Base-by-base conservation (phyloP, 2,797 vertebrate species). In the Cetoscarus ocellatus region DNA sequence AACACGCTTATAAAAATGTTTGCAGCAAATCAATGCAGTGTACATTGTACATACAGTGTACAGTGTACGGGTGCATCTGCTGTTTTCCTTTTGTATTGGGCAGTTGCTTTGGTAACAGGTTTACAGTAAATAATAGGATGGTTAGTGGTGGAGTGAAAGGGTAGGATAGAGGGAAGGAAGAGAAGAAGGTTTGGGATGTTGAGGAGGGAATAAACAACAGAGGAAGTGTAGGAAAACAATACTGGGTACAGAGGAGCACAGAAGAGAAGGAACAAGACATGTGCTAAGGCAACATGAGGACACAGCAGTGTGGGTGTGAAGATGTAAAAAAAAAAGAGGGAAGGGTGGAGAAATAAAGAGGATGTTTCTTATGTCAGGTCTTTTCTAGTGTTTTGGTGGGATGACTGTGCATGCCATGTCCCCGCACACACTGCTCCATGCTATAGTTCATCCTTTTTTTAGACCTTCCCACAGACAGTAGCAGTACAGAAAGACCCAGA, bases 31-130 rank as follows among this genome's bases (percentile, higher is more conserved):
- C 44, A 45, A 56, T 43, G 38, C 56, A 18, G 43, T 38, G 35
- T n/a, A n/a, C n/a, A n/a, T n/a, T n/a, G n/a, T n/a, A n/a, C n/a
- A n/a, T n/a, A n/a, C n/a, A n/a, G n/a, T n/a, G n/a, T n/a, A n/a
- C n/a, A n/a, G n/a, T n/a, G n/a, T n/a, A n/a, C n/a, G n/a, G n/a
- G n/a, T 48, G 62, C 0, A 47, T 53, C 61, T 75, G 75, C 63
- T 69, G 82, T n/a, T 86, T 85, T 86, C 82, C 75, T 42, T 77
- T 84, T 61, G 3, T 83, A 73, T 83, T 74, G 75, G 61, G 77
- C 18, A 38, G 82, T 86, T 88, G 82, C 81, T 75, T 60, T 80
- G 74, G 84, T 60, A 86, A 90, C 88, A 14, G 48, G 57, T 73
- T 81, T 78, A 80, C 70, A 77, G 74, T 70, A 70, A 73, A 62